Conservation (phyloP, 1,140 invertebrate species). For the Streblospio benedicti region DNA sequence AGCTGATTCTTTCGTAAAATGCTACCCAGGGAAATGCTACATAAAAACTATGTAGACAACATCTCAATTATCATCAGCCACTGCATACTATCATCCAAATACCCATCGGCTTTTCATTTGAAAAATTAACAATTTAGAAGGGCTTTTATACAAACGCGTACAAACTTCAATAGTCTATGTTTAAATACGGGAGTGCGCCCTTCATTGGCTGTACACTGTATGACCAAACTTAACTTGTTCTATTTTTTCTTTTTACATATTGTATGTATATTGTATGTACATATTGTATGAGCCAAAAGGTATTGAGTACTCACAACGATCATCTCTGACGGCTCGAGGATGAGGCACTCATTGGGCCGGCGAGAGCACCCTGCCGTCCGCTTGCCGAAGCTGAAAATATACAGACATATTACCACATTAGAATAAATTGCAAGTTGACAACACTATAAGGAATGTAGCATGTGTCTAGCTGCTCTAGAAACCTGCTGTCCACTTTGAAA, state of each 20-base stretch:
- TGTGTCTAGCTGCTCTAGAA: too few species aligned
- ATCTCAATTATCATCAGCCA: too few species aligned
- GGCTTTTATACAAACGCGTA: not conserved
- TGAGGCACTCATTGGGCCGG: constrained; percentile 69
- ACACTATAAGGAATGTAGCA: too few species aligned
- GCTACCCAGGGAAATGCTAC: too few species aligned
- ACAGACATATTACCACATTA: too few species aligned
- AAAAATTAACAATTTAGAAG: not conserved
- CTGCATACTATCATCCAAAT: too few species aligned
- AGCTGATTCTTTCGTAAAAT: too few species aligned
- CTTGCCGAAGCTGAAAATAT: constrained; percentile 71
- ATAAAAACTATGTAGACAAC: too few species aligned
- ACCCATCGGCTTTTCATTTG: too few species aligned
- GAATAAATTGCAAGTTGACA: too few species aligned
- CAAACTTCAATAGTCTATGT: not conserved
- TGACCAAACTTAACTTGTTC: not conserved
- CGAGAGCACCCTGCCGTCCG: constrained; percentile 54
- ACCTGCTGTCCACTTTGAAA: too few species aligned
- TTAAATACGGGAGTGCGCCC: not conserved
- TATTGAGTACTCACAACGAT: constrained; percentile 59
- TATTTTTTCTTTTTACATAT: not conserved
- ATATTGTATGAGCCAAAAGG: not conserved
- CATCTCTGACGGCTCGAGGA: constrained; percentile 76
- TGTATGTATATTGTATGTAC: not conserved
- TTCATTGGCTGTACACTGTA: not conserved